These are phyloP conservation scores for Phrynocephalus forsythii DNA, from an alignment of 2,797 vertebrate species.

Conservation along the genomic window DNA sequence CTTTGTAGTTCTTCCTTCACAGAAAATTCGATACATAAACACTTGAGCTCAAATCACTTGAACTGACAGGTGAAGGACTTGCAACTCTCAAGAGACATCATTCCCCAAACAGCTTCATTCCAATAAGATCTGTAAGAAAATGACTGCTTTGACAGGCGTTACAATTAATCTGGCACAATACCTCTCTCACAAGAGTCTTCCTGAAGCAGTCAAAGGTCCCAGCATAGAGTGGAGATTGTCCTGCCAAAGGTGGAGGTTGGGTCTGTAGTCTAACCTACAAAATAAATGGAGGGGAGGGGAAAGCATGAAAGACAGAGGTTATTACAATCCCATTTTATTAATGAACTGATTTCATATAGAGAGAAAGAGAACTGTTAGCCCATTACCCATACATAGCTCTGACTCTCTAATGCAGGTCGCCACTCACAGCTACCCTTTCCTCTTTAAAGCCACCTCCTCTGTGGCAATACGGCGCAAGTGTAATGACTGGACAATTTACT, in stretches of 20 bases:
- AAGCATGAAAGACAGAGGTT: conserved; percentile 2
- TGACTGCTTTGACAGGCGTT: conserved; percentile 15
- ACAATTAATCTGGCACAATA: conserved; percentile 53
- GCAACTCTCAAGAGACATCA: background rate
- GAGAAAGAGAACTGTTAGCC: background rate
- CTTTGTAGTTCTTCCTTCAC: background rate
- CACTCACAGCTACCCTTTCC: background rate
- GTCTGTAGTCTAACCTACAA: conserved; percentile 94
- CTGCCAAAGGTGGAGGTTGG: conserved; percentile 86
- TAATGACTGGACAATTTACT: background rate
- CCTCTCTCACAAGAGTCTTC: conserved; percentile 93
- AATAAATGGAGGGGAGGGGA: background rate
- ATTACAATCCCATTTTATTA: background rate
- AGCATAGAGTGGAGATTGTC: conserved; percentile 82
- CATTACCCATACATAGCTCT: background rate
- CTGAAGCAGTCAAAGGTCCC: conserved; percentile 95
- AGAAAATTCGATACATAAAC: background rate
- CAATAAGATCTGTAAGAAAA: background rate
- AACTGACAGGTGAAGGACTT: background rate
- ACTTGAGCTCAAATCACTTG: background rate
- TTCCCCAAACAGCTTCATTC: background rate
- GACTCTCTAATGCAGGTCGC: background rate
- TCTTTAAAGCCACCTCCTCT: background rate
- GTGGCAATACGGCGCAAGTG: background rate
- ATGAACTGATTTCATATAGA: background rate